Evolutionary conservation across 2,888 invertebrate species (phyloP).

Genomic region (Unio delphinus): DNA sequence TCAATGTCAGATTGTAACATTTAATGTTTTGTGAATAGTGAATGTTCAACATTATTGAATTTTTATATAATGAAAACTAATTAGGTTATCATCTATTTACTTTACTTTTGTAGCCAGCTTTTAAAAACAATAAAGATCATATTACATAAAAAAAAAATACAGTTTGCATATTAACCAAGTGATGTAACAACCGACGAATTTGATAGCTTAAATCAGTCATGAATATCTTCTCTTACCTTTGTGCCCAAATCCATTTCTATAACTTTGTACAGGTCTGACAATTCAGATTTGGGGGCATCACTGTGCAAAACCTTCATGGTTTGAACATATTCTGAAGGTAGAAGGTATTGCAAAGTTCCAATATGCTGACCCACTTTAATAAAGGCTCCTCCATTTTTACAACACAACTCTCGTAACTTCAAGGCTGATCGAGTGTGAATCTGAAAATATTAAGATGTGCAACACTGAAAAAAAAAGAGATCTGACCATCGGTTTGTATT

Average conservation of each 20-base stretch:
- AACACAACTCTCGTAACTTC: constrained; percentile 88
- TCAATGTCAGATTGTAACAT: too few relatives aligned
- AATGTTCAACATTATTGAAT: too few relatives aligned
- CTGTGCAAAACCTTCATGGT: constrained; percentile 93
- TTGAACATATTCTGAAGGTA: constrained; percentile 93
- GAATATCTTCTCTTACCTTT: constrained; percentile 76
- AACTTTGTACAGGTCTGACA: constrained; percentile 88
- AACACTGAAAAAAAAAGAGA: not conserved
- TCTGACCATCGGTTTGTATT: not conserved
- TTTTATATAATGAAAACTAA: too few relatives aligned
- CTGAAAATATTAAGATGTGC: constrained; percentile 47
- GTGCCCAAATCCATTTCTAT: constrained; percentile 88
- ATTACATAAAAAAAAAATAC: too few relatives aligned
- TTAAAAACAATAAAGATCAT: too few relatives aligned
- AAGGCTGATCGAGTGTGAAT: constrained; percentile 88
- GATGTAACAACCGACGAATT: too few relatives aligned
- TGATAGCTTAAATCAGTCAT: not conserved
- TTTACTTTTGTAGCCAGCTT: too few relatives aligned
- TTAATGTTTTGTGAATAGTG: too few relatives aligned
- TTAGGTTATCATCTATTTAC: too few relatives aligned
- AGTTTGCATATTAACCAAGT: too few relatives aligned
- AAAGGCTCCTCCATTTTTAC: constrained; percentile 94
- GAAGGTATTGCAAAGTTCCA: constrained; percentile 93
- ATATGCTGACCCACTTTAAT: constrained; percentile 98
- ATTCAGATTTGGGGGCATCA: constrained; percentile 89